Base-by-base conservation (phyloP, 2,888 invertebrate species). In the Polylopha cassiicola region DNA sequence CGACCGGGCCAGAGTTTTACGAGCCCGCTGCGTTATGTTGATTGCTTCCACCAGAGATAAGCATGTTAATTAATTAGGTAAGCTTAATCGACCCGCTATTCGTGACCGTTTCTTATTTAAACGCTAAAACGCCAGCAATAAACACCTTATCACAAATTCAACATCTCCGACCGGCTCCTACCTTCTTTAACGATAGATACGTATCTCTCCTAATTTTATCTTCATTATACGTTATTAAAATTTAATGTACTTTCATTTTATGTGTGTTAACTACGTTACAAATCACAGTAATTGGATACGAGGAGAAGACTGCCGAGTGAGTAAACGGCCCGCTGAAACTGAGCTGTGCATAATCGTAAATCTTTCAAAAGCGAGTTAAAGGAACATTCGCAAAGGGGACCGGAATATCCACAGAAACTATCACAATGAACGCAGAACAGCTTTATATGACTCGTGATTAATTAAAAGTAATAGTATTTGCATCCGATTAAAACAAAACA, bases 51-150 rank as follows among this genome's bases (percentile, higher is more conserved):
- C 27, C 34, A 24, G 17, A 38, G 43, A 43, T 43, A 43, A 38
- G 29, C 18, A 20, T 13, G 33, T 27, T 43, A 37, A 43, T 43
- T 43, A 43, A 43, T 43, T 43, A 43, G 26, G 14, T 24, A 11
- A 24, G 22, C 27, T 37, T 32, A 37, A 37, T 28, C 30, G 21
- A 27, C 24, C 43, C 6, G 3, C 24, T 13, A 13, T 8, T 1
- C 23, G 23, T 22, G 8, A 16, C 29, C 43, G 22, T 33, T 33
- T 32, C 34, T 38, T 42, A 36, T 31, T 43, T 23, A 27, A 37
- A 43, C 37, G 6, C 2, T 22, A n/a, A 22, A 22, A n/a, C n/a
- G 8, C 23, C 4, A 41, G 30, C 34, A 34, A 22, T 32, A 32
- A 32, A 32, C 17, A 22, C 22, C 22, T 20, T 36, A 26, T n/a